A percentile compares a stretch with the other conserved stretches of the same genome.
phyloP scores from a whole-genome alignment of 1,140 invertebrate genomes.

The Asbolus verrucosus region DNA sequence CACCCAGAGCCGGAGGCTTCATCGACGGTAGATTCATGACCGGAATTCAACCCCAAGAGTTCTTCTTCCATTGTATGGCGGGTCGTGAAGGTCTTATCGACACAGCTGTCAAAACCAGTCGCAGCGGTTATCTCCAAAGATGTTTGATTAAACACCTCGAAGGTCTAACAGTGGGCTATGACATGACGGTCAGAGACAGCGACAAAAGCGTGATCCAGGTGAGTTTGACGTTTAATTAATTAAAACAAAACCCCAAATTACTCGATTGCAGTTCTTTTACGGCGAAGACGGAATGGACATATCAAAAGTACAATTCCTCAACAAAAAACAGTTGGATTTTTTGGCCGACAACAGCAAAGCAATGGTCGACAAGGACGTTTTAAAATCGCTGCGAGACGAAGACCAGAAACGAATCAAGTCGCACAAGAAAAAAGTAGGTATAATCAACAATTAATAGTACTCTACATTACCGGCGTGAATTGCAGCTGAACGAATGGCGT shows the following conservation, averaged over 20 bases:
- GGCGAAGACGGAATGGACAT: slow-evolving; percentile 98
- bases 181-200: slow-evolving; percentile 94
- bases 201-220: slow-evolving; percentile 94
- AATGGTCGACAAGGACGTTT: slow-evolving; percentile 71
- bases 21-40: slow-evolving; percentile 97
- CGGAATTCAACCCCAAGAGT: slow-evolving; percentile 96
- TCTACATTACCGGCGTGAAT: no score
- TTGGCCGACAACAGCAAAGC: slow-evolving; percentile 82
- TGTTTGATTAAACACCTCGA: slow-evolving; percentile 99
- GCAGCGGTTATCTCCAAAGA: slow-evolving; percentile 97
- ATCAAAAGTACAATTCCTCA: slow-evolving; percentile 86
- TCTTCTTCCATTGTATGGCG: slow-evolving; percentile 99
- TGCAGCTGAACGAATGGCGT: slow-evolving; percentile 71
- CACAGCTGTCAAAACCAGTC: slow-evolving; percentile 92
- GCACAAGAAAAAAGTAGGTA: slow-evolving; percentile 66
- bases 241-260: neutral
- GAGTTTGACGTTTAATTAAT: slow-evolving; percentile 33
- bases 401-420: slow-evolving; percentile 66
- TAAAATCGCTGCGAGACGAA: slow-evolving; percentile 71
- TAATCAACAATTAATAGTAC: no score
- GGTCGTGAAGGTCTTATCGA: slow-evolving; percentile 94
- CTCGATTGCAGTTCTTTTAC: slow-evolving; percentile 80
- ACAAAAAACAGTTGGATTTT: slow-evolving; percentile 82
- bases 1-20: slow-evolving; percentile 95
- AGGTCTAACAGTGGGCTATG: slow-evolving; percentile 91